Evolutionary conservation across 2,888 invertebrate species (phyloP), one percentile per base, ranked within the genome.

Genomic region (Yponomeuta malinellus): DNA sequence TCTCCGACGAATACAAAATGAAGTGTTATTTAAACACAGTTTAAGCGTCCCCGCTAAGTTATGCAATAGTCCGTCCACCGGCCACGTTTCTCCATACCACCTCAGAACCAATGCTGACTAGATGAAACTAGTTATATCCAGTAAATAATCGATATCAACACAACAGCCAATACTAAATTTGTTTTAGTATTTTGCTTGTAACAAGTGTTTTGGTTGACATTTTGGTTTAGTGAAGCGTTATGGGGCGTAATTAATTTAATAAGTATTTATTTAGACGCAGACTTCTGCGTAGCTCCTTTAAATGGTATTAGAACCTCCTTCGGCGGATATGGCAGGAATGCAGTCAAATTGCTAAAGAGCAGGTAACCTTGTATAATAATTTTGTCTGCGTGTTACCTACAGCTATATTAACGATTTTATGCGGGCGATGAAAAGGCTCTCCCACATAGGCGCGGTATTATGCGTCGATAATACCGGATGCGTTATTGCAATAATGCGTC

Each of bases 51-150:
- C 76, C 78, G 75, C 72, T 70, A 71, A 72, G 79, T 88, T 87
- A 88, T 83, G 85, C 83, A 88, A 87, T 75, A 72, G 72, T 74
- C 75, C 73, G 74, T 74, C 80, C 78, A 78, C 82, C 79, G 80
- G 79, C 81, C 78, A 82, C 76, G 79, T 85, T 86, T 84, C 85
- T 83, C 82, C 81, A 82, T 78, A 74, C 70, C 65, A 48, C 74
- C 77, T 74, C 74, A 78, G 76, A 78, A 78, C 75, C 79, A 78
- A 77, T 73, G 74, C 72, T 67, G 74, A 79, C 84, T 79, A 79
- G 84, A 80, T 73, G 68, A 65, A 77, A 82, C 86, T 78, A 82
- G 85, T 82, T 82, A 74, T 76, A 81, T 79, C 84, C 80, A 83
- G 84, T 83, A 29, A 66, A 67, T 65, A 65, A 43, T 43, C 67